Evolutionary conservation across 1,140 invertebrate species (phyloP), one percentile per base, ranked within the genome.

Genomic region (Musca domestica): DNA sequence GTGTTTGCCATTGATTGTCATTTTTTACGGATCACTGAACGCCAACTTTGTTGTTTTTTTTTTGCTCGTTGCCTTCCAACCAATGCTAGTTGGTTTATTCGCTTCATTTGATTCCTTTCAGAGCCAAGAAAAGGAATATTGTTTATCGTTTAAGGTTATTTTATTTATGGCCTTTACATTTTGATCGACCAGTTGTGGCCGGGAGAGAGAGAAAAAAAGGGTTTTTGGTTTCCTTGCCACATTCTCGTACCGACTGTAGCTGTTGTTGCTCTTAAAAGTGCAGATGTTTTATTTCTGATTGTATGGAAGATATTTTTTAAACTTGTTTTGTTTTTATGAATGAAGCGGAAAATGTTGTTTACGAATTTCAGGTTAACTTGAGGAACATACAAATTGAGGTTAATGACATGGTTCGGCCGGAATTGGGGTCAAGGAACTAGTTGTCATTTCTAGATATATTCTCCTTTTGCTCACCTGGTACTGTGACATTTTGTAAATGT

Each of bases 21-120:
- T 41, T 30, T 30, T 19, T 63, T n/a, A 46, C 30, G 30, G 58
- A 41, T 63, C 58, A 63, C 14, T 63, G 58, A 63, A 63, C 58
- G 58, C 34, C 34, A 63, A 34, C 22, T 15, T 15, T 19, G 23
- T 58, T 27, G 14, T 56, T 58, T 25, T 27, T 12, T 63, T 63
- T 49, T 51, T 51, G 5, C 34, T 9, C 10, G 1, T 56, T 56
- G 22, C 0, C n/a, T 15, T 25, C 9, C 23, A 15, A 15, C n/a
- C 15, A 54, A 3, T 56, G 2, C 14, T 27, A 2, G 6, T 41
- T 41, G 34, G 6, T 41, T 41, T 41, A 41, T 41, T 30, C 27
- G 27, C 27, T 30, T 30, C 27, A 30, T 9, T 30, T 30, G 27
- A 30, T 30, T 30, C 27, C 3, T 30, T 30, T 30, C 9, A 30